Conservation (phyloP, 2,888 invertebrate genomes). For the Diplazon laetatorius region DNA sequence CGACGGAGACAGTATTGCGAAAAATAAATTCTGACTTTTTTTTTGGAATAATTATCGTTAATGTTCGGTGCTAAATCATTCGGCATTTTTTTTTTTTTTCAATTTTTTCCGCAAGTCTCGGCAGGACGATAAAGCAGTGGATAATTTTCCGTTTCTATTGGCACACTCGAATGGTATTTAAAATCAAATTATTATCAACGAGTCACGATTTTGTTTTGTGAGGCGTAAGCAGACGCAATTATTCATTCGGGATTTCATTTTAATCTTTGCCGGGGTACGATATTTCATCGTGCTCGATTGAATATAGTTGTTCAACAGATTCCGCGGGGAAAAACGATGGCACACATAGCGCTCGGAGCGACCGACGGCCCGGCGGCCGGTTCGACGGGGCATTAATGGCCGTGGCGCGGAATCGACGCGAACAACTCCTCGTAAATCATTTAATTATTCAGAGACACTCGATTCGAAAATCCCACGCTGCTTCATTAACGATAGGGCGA, state of each 20-base stretch:
- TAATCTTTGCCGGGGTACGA: constrained; percentile 37
- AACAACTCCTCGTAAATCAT: constrained; percentile 64
- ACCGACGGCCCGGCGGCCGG: background rate
- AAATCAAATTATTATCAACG: constrained; percentile 14
- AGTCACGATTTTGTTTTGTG: constrained; percentile 15
- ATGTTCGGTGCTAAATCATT: too few relatives aligned
- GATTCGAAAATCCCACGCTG: constrained; percentile 62
- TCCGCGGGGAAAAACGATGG: background rate
- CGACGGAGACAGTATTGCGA: too few relatives aligned
- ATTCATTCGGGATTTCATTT: constrained; percentile 39
- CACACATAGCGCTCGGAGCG: background rate
- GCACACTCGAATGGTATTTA: background rate
- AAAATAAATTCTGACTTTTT: too few relatives aligned
- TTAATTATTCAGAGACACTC: constrained; percentile 66
- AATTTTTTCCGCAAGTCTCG: too few relatives aligned
- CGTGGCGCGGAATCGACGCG: constrained; percentile 36
- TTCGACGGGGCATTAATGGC: constrained; percentile 3
- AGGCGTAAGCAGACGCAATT: constrained; percentile 1
- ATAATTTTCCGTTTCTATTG: constrained; percentile 1
- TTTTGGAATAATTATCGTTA: too few relatives aligned
- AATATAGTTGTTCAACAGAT: constrained; percentile 37
- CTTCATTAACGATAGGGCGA: constrained; percentile 62
- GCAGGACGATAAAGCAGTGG: background rate
- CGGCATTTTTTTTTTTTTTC: too few relatives aligned
- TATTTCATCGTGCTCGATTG: constrained; percentile 44